Base-by-base conservation (phyloP, 1,140 invertebrate species). In the Carposina sasakii region DNA sequence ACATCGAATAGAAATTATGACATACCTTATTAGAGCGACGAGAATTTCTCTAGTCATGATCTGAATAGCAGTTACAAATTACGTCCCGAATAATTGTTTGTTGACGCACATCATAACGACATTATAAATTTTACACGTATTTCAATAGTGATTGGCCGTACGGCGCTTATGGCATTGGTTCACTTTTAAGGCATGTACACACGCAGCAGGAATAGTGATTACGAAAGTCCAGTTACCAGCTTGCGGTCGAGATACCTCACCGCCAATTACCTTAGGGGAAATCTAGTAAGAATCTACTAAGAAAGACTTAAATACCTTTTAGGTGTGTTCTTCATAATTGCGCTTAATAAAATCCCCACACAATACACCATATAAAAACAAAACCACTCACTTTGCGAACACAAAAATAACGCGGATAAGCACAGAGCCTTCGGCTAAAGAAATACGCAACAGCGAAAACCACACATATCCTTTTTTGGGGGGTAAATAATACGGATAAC, bases 201-300 rank as follows among this genome's bases (percentile, higher is more conserved):
- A 82, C 76, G 73, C 71, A 62, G 55, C 64, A 65, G 59, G 78
- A 82, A 79, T 82, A 69, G 60, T 58, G 73, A 82, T 79, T 82
- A 63, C 71, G 63, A 81, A 77, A 82, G 78, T 82, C 76, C 78
- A 67, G 76, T 82, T 79, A 82, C 57, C 63, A 58, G 60, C 56
- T 70, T 48, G 42, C 50, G 50, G 46, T 40, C 50, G 17, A 20
- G 16, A 24, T 20, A 33, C 17, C 19, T 17, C 19, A 34, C 24
- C 9, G 24, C 21, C 15, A 36, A 16, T 48, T 48, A 20, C 46
- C 36, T 40, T 21, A 39, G 22, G 36, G 4, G 36, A 39, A 39
- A 39, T 39, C 36, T n/a, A n/a, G n/a, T n/a, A n/a, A n/a, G n/a
- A n/a, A n/a, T n/a, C n/a, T n/a, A n/a, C n/a, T n/a, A n/a, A n/a